These are phyloP conservation scores for Metaphire vulgaris DNA, from an alignment of 1,140 invertebrate species.

Conservation along the genomic window DNA sequence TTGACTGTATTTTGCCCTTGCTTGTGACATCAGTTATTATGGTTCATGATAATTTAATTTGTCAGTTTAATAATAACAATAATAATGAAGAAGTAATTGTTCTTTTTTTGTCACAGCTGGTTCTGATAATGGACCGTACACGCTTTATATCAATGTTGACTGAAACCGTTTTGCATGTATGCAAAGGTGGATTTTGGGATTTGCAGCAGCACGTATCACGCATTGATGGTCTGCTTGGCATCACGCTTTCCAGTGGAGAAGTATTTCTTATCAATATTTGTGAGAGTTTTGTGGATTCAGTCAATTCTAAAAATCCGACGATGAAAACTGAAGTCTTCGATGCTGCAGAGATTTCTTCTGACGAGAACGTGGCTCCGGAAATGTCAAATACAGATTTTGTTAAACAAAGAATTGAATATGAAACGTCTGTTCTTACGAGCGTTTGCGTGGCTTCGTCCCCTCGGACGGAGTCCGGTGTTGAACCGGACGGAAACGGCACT, in stretches of 20 bases:
- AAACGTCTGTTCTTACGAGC: too few relatives aligned
- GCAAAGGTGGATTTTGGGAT: background rate
- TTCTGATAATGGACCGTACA: background rate
- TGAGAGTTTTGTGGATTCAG: background rate
- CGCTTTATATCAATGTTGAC: background rate
- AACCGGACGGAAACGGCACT: too few relatives aligned
- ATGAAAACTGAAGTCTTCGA: too few relatives aligned
- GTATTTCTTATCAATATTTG: conserved; percentile 1
- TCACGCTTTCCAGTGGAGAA: background rate
- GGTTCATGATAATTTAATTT: background rate
- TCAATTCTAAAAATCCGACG: background rate
- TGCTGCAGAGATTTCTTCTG: too few relatives aligned
- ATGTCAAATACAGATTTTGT: too few relatives aligned
- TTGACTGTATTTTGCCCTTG: background rate
- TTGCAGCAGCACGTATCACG: background rate
- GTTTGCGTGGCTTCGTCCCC: too few relatives aligned
- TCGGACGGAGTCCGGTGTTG: too few relatives aligned
- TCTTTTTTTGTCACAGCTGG: background rate
- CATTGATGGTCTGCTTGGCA: background rate
- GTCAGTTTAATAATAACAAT: too few relatives aligned
- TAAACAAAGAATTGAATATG: too few relatives aligned
- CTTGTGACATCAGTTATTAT: background rate
- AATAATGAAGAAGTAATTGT: too few relatives aligned
- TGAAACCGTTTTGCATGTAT: background rate
- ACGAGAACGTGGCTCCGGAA: too few relatives aligned